Conservation (phyloP, 2,797 vertebrate genomes). For the Heliangelus exortis region DNA sequence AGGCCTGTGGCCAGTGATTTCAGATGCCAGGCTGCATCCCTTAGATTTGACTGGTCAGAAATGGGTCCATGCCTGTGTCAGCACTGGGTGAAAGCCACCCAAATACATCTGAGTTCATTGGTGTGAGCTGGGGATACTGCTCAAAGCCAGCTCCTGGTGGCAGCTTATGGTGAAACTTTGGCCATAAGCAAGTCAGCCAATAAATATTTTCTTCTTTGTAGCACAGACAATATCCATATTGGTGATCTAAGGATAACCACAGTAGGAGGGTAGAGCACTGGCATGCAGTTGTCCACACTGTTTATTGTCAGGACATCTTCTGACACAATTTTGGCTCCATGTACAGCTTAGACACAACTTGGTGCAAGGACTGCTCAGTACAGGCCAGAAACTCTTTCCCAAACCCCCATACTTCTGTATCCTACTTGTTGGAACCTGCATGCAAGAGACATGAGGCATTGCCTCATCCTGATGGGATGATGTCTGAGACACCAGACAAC, state of each 20-base stretch:
- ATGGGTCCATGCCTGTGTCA: background rate
- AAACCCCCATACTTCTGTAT: background rate
- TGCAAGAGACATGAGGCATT: background rate
- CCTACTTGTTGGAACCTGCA: background rate
- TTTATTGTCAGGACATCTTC: background rate
- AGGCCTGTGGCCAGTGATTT: background rate
- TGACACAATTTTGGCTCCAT: background rate
- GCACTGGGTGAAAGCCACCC: background rate
- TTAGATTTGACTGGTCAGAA: background rate
- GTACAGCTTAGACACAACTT: background rate
- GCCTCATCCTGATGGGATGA: background rate
- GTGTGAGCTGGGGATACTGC: background rate
- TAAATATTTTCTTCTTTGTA: background rate
- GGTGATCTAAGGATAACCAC: background rate
- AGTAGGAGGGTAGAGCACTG: background rate
- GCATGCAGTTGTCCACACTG: no score
- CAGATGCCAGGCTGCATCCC: background rate
- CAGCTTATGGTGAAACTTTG: background rate
- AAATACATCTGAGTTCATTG: fast-evolving
- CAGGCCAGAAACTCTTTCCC: background rate
- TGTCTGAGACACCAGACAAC: background rate
- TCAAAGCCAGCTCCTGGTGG: background rate
- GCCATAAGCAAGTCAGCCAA: background rate
- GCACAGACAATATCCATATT: background rate
- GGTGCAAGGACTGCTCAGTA: background rate